A percentile compares a stretch with the other conserved stretches of the same genome.
These are phyloP conservation scores for Pygoscelis adeliae DNA, from an alignment of 2,113 vertebrate species.

Conservation along the genomic window DNA sequence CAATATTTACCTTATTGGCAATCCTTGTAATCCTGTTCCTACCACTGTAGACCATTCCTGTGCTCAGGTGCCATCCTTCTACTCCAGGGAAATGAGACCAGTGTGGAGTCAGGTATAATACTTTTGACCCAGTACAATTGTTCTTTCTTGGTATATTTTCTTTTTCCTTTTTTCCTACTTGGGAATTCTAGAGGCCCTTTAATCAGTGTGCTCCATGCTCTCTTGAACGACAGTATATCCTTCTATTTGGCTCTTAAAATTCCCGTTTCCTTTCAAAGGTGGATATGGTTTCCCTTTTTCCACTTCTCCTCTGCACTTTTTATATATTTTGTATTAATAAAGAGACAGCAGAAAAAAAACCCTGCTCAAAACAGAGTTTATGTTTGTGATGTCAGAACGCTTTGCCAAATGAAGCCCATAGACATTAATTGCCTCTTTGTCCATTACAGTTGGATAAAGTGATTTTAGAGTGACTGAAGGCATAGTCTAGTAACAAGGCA, in stretches of 20 bases:
- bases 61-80: not conserved
- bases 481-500: slow-evolving; percentile 4
- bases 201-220: not conserved
- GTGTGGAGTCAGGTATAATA: not conserved
- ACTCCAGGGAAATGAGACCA: not conserved
- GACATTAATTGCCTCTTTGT: not conserved
- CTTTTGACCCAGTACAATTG: not conserved
- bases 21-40: not conserved
- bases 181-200: not conserved
- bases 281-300: not conserved
- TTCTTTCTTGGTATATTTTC: not conserved
- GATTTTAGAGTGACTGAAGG: slow-evolving; percentile 33
- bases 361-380: not conserved
- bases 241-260: not conserved
- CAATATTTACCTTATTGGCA: not conserved
- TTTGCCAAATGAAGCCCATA: not conserved
- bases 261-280: not conserved
- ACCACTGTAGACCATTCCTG: not conserved
- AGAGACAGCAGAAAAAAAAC: not conserved
- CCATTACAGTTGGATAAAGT: slow-evolving; percentile 12
- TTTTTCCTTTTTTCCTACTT: not conserved
- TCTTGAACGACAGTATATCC: not conserved
- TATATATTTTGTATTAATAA: not conserved
- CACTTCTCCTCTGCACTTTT: not conserved
- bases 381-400: not conserved